phyloP scores from a whole-genome alignment of 2,888 invertebrate species.

The Netelia virgata region DNA sequence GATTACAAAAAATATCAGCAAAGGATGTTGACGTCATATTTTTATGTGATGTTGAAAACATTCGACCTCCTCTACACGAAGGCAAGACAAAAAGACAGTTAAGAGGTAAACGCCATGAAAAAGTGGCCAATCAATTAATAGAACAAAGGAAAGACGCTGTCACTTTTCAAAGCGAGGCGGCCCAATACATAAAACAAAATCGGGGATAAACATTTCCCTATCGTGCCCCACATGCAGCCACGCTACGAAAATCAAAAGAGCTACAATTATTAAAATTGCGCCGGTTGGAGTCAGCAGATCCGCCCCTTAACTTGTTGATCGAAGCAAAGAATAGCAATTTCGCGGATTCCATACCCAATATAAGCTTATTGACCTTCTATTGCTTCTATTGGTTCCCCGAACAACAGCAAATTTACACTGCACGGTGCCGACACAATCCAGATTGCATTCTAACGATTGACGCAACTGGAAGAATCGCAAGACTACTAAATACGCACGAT shows the following conservation, averaged over 20 bases:
- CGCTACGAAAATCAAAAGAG: conserved; percentile 32
- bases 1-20: conserved; percentile 38
- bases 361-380: conserved; percentile 49
- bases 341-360: conserved; percentile 59
- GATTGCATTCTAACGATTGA: conserved; percentile 50
- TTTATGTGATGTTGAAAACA: conserved; percentile 56
- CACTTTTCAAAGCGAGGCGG: conserved; percentile 23
- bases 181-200: conserved; percentile 32
- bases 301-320: conserved; percentile 5
- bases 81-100: conserved; percentile 58
- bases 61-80: conserved; percentile 34
- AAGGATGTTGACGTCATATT: conserved; percentile 60
- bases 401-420: conserved; percentile 50
- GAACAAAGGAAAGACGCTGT: conserved; percentile 51
- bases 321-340: not conserved
- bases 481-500: conserved; percentile 32
- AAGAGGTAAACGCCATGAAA: conserved; percentile 54
- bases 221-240: conserved; percentile 22
- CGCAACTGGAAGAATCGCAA: conserved; percentile 58
- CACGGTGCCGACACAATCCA: conserved; percentile 46
- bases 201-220: conserved; percentile 26
- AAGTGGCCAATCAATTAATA: conserved; percentile 57
- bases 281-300: conserved; percentile 17
- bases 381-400: conserved; percentile 60
- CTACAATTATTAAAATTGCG: conserved; percentile 3